Conservation (phyloP, 2,113 vertebrate species). For the Gobio gobio region DNA sequence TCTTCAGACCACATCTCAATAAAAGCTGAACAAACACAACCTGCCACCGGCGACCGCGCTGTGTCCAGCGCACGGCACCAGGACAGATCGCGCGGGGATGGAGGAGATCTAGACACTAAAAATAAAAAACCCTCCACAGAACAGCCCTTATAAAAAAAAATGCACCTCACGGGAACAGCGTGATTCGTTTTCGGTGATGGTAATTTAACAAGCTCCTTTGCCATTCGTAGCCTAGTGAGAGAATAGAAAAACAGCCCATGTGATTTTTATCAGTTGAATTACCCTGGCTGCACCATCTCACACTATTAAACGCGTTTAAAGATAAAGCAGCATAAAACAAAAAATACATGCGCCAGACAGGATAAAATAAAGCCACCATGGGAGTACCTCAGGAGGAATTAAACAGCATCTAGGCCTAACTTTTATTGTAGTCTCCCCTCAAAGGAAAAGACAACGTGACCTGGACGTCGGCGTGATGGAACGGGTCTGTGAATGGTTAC, state of each 20-base stretch:
- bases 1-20: slow-evolving; percentile 81
- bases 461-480: slow-evolving; percentile 91
- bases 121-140: slow-evolving; percentile 66
- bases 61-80: slow-evolving; percentile 61
- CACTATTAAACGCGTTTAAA: slow-evolving; percentile 10
- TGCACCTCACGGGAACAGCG: slow-evolving; percentile 4
- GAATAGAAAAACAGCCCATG: slow-evolving; percentile 16
- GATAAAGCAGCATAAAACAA: not conserved
- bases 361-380: not conserved
- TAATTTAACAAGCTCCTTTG: slow-evolving; percentile 25
- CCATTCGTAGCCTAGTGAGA: slow-evolving; percentile 23
- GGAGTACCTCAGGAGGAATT: slow-evolving; percentile 15
- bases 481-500: slow-evolving; percentile 98
- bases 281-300: not conserved
- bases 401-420: slow-evolving; percentile 82
- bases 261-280: slow-evolving; percentile 33
- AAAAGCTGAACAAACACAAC: slow-evolving; percentile 87
- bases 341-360: not conserved
- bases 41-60: slow-evolving; percentile 71
- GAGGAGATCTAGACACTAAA: slow-evolving; percentile 15
- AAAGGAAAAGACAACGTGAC: slow-evolving; percentile 89
- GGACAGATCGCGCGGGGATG: not conserved
- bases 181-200: slow-evolving; percentile 16
- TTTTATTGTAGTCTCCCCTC: slow-evolving; percentile 66
- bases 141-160: slow-evolving; percentile 13